phyloP scores from a whole-genome alignment of 1,140 invertebrate genomes.

The Aphis craccivora region DNA sequence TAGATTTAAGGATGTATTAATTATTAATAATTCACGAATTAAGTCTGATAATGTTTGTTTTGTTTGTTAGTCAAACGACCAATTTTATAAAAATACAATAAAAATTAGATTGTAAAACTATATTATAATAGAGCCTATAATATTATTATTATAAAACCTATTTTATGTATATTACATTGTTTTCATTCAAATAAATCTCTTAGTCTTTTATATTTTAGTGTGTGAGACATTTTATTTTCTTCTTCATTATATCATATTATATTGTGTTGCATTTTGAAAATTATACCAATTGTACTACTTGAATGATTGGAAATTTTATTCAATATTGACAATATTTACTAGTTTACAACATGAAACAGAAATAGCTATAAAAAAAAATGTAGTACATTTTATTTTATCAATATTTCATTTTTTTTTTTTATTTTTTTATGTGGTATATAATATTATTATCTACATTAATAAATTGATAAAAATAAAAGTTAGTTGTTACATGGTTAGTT shows the following conservation, averaged over 20 bases:
- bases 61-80: constrained; percentile 44
- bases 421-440: too few relatives aligned
- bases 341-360: neutral
- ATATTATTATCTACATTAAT: too few relatives aligned
- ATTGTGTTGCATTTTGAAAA: neutral
- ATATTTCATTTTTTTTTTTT: neutral
- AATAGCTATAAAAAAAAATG: neutral
- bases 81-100: constrained; percentile 28
- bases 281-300: neutral
- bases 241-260: neutral
- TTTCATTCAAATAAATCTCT: constrained; percentile 24
- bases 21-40: constrained; percentile 41
- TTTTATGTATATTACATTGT: constrained; percentile 21
- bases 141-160: constrained; percentile 15
- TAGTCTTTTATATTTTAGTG: neutral
- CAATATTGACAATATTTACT: neutral
- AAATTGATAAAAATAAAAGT: too few relatives aligned
- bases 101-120: neutral
- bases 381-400: neutral
- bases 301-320: neutral
- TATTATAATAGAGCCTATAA: constrained; percentile 4
- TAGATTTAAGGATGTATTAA: constrained; percentile 30
- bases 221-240: neutral
- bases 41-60: constrained; percentile 51
- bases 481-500: neutral